These are phyloP conservation scores for Protophormia terraenovae DNA, from an alignment of 2,888 invertebrate species.

Conservation along the genomic window DNA sequence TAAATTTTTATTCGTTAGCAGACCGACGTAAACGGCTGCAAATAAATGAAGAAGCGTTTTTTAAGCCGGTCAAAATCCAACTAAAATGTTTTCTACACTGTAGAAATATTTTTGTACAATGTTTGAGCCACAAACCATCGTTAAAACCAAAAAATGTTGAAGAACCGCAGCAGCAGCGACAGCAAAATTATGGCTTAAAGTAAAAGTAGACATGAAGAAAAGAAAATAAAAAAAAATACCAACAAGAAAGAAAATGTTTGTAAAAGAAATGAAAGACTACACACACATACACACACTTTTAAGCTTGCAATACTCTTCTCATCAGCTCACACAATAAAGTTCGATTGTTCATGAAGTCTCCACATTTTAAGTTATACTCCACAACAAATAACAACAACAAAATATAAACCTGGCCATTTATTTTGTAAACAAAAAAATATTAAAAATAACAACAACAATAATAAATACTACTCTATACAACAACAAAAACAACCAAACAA, in stretches of 20 bases:
- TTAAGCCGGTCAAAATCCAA: slow-evolving; percentile 69
- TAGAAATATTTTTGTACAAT: slow-evolving; percentile 65
- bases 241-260: slow-evolving; percentile 41
- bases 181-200: slow-evolving; percentile 54
- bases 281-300: background rate
- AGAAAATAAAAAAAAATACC: background rate
- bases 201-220: slow-evolving; percentile 48
- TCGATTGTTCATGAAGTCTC: slow-evolving; percentile 19
- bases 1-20: slow-evolving; percentile 33
- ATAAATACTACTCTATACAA: background rate
- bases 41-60: slow-evolving; percentile 59
- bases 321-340: background rate
- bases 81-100: slow-evolving; percentile 64
- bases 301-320: background rate
- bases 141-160: background rate
- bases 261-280: slow-evolving; percentile 21
- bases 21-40: slow-evolving; percentile 48
- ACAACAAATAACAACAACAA: background rate
- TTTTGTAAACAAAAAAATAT: background rate
- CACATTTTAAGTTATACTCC: background rate
- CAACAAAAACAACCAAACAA: background rate
- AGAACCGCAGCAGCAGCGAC: slow-evolving; percentile 9
- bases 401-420: background rate
- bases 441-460: background rate
- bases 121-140: slow-evolving; percentile 20